Percentiles rank a stretch among this genome's conserved stretches.
Conservation (phyloP, 2,113 vertebrate species). For the Melozone crissalis region DNA sequence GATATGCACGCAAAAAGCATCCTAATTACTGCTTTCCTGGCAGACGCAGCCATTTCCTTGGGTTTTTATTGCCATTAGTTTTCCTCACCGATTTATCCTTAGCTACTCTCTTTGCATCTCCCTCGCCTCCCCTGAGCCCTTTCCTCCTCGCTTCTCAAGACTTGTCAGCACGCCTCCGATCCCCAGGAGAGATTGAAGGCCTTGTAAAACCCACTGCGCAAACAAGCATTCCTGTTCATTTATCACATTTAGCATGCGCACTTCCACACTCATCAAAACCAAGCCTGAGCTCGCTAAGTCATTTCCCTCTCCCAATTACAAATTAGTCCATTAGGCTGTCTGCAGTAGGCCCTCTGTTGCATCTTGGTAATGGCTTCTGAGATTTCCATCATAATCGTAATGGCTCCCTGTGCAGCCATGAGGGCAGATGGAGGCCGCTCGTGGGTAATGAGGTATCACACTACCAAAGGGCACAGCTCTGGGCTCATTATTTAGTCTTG, state of each 20-base stretch:
- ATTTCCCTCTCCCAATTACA: slow-evolving; percentile 99
- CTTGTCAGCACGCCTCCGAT: slow-evolving; percentile 78
- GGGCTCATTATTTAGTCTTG: slow-evolving; percentile 93
- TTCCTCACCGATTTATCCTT: slow-evolving; percentile 81
- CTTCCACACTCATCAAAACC: slow-evolving; percentile 90
- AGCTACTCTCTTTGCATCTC: slow-evolving; percentile 80
- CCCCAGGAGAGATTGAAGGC: slow-evolving; percentile 78
- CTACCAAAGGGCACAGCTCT: slow-evolving; percentile 96
- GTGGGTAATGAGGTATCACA: slow-evolving; percentile 99
- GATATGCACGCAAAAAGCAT: slow-evolving; percentile 78
- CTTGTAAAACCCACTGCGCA: slow-evolving; percentile 84
- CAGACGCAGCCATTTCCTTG: slow-evolving; percentile 75
- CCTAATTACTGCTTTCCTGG: slow-evolving; percentile 78
- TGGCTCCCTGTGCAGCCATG: slow-evolving; percentile 97
- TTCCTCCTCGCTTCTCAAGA: slow-evolving; percentile 73
- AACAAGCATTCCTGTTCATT: slow-evolving; percentile 90
- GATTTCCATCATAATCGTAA: slow-evolving; percentile 99
- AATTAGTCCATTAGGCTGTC: slow-evolving; percentile 99
- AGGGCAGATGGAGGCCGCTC: slow-evolving; percentile 99
- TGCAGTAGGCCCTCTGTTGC: slow-evolving; percentile 94
- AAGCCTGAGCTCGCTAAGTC: slow-evolving; percentile 89
- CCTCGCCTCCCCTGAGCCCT: slow-evolving; percentile 73
- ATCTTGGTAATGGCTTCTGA: slow-evolving; percentile 99
- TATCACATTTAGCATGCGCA: slow-evolving; percentile 91
- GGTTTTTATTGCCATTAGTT: slow-evolving; percentile 79